Evolutionary conservation across 1,140 invertebrate genomes (phyloP), one percentile per base, ranked within the genome.

Genomic region (Zaprionus inermis): DNA sequence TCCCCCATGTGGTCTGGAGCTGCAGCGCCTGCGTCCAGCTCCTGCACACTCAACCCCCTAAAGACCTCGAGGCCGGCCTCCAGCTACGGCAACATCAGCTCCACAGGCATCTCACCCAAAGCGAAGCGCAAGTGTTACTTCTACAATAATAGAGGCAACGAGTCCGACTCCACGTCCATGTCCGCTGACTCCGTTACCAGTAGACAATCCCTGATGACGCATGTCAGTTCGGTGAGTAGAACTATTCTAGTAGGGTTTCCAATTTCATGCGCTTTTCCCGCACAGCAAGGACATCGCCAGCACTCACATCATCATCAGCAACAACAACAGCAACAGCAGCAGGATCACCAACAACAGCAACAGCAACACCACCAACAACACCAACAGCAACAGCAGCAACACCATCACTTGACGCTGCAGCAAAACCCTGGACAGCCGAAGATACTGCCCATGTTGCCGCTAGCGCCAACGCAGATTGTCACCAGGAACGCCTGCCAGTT

Each of bases 121-220:
- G 72, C 81, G n/a, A 92, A 92, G 56, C 74, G 90, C 32, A 91
- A 91, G 75, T 84, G 85, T 38, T 85, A 86, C 56, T 80, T 80
- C 51, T 71, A 89, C 55, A 74, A 76, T 20, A 90, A 46, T 38
- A 76, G 83, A 0, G 91, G 90, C 2, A 91, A 93, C 18, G 94
- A 93, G 58, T 95, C 95, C 1, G 95, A 95, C 57, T 92, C 91
- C 6, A 94, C 94, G n/a, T 96, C 95, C 0, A 92, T 96, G 67
- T 96, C 95, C 0, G 94, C 94, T 1, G 95, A 95, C 9, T 96
- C 96, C 0, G 94, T 94, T 1, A 94, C 93, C 9, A 96, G 95
- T 3, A 92, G 94, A 41, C 93, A 95, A 24, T 95, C 94, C 1
- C 84, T 93, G 32, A 78, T 93, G 76, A 93, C 93, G 10, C 93